Evolutionary conservation across 2,113 vertebrate species (phyloP).

Genomic region (Grallaria varia): DNA sequence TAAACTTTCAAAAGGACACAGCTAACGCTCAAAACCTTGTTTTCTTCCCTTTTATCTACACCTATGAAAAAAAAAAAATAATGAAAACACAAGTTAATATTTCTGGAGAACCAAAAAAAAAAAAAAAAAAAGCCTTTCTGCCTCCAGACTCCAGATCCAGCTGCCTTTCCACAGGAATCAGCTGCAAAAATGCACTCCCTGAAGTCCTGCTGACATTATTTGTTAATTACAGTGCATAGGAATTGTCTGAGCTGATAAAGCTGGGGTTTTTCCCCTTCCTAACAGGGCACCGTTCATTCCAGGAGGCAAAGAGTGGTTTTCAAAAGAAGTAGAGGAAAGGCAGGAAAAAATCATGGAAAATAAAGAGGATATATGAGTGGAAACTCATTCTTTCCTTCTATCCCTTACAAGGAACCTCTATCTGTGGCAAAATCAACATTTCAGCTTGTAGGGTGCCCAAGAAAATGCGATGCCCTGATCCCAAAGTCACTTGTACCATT

Average conservation of each 20-base stretch:
- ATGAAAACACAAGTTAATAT: not conserved
- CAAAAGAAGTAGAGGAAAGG: not conserved
- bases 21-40: not conserved
- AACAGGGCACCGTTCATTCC: not conserved
- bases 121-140: not conserved
- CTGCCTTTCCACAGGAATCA: not conserved
- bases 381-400: not conserved
- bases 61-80: not conserved
- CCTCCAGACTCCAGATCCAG: not conserved
- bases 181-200: not conserved
- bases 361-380: not conserved
- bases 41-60: not conserved
- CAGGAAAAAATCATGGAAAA: not conserved
- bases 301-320: not conserved
- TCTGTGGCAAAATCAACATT: not conserved
- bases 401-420: not conserved
- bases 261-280: fast-evolving
- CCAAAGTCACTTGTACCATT: not conserved
- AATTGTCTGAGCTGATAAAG: not conserved
- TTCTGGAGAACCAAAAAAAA: not conserved
- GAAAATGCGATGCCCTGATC: not conserved
- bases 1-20: not conserved
- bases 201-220: not conserved
- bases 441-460: not conserved
- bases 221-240: not conserved